phyloP scores from a whole-genome alignment of 1,140 invertebrate species.

The Gyrodactylus salaris region DNA sequence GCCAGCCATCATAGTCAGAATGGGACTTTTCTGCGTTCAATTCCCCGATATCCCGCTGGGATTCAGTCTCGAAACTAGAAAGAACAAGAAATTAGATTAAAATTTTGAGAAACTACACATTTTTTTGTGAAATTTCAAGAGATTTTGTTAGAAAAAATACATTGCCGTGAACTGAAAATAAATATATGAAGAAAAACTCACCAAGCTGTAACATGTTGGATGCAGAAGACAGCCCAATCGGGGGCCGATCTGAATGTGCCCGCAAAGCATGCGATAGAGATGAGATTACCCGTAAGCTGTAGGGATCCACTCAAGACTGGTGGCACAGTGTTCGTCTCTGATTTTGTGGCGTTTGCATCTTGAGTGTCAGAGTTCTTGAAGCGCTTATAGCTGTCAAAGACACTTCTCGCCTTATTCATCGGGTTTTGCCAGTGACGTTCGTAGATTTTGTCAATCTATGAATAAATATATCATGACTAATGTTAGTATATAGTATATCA shows the following conservation, averaged over 20 bases:
- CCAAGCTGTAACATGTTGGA: neutral
- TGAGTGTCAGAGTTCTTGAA: neutral
- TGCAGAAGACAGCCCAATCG: slow-evolving; percentile 2
- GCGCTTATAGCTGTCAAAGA: neutral
- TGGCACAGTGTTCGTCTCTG: neutral
- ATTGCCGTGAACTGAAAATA: neutral
- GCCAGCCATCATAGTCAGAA: neutral
- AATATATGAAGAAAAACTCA: neutral
- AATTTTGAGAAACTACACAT: no score
- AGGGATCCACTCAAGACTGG: neutral
- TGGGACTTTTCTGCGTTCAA: neutral
- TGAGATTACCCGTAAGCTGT: neutral
- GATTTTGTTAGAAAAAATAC: no score
- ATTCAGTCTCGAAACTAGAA: slow-evolving; percentile 4
- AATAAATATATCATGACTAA: neutral
- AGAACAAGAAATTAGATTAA: neutral
- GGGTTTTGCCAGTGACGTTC: neutral
- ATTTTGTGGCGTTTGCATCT: neutral
- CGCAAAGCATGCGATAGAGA: neutral
- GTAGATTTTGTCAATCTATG: neutral
- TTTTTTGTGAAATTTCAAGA: no score
- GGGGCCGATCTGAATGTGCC: slow-evolving; percentile 2
- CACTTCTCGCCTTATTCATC: neutral
- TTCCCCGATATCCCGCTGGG: neutral
- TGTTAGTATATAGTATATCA: no score